Conservation (phyloP, 2,113 vertebrate genomes). For the Rhabdornis inornatus region DNA sequence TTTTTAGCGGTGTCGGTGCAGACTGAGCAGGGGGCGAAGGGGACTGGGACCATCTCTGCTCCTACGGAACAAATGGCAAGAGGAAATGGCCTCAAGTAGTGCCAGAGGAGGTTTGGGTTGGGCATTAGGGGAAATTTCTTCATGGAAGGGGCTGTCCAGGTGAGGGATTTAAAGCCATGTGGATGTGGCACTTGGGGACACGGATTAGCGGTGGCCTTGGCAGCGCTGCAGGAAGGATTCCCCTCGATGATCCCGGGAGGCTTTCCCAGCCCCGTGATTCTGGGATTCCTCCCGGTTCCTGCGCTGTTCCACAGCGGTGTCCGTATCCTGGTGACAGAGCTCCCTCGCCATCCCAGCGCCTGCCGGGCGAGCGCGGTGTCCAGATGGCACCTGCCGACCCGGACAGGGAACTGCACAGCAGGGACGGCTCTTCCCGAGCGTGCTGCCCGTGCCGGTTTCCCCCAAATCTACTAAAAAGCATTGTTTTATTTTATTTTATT, state of each 20-base stretch:
- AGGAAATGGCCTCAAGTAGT: background rate
- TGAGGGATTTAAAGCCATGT: rapidly evolving
- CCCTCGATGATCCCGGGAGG: rapidly evolving
- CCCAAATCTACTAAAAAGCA: background rate
- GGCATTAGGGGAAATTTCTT: no score
- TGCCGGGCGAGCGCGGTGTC: background rate
- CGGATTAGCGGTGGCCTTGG: rapidly evolving
- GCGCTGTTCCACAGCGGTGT: no score
- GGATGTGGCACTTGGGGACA: background rate
- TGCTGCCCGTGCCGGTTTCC: rapidly evolving
- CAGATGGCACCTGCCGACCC: background rate
- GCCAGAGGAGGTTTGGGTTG: background rate
- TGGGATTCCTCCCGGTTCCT: rapidly evolving
- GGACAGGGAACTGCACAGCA: background rate
- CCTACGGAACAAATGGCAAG: background rate
- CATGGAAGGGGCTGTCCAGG: background rate
- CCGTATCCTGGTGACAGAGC: background rate
- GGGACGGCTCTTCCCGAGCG: rapidly evolving
- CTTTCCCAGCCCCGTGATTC: background rate
- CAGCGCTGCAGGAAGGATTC: rapidly evolving
- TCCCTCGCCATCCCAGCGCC: background rate
- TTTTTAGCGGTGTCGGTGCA: background rate
- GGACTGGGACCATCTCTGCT: background rate
- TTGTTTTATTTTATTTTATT: background rate
- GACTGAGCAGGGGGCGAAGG: background rate